A percentile compares a stretch with the other conserved stretches of the same genome.
Evolutionary conservation across 2,888 invertebrate species (phyloP).

Genomic region (Catonia carolina): DNA sequence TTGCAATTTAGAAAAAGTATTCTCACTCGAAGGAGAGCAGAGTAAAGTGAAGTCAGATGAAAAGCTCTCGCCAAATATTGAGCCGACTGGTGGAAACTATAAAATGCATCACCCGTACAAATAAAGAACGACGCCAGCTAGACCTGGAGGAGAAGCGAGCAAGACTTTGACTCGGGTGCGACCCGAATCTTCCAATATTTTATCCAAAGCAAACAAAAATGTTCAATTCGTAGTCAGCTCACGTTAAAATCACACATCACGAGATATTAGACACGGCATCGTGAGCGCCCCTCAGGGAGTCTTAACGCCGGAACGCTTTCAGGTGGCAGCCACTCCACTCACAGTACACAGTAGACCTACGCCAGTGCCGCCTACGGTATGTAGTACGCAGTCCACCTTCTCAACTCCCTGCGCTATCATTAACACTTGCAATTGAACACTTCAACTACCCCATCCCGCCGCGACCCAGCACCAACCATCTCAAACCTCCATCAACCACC

Average conservation of each 20-base stretch:
- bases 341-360: conserved; percentile 4
- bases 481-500: no score
- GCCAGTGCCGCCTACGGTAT: background rate
- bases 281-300: conserved; percentile 22
- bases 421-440: background rate
- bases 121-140: conserved; percentile 8
- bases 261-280: conserved; percentile 24
- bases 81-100: conserved; percentile 2
- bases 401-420: conserved; percentile 7
- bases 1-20: no score
- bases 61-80: no score
- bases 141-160: conserved; percentile 1
- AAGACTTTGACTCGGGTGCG: conserved; percentile 11
- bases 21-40: no score
- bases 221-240: conserved; percentile 23
- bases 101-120: conserved; percentile 12
- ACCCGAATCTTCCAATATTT: conserved; percentile 16
- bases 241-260: conserved; percentile 26
- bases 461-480: no score
- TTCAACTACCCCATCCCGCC: no score
- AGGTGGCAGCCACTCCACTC: conserved; percentile 16
- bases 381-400: background rate
- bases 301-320: background rate
- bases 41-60: no score
- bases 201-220: conserved; percentile 25